phyloP scores from a whole-genome alignment of 2,113 vertebrate genomes.

The Mionectes macconnelli region DNA sequence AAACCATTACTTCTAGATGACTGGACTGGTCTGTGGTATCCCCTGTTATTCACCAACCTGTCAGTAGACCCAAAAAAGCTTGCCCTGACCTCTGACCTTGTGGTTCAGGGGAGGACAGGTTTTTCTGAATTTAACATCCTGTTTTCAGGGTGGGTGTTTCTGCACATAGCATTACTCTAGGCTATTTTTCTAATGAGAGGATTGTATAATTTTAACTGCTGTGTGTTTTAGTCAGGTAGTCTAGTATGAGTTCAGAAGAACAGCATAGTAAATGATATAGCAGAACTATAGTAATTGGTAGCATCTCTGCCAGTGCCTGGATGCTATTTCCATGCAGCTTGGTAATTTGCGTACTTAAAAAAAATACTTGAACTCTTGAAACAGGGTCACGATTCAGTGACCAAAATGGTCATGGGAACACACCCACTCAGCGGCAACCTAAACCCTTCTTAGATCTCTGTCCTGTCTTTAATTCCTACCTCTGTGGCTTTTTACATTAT shows the following conservation, averaged over 20 bases:
- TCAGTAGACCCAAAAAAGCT: background rate
- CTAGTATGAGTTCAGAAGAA: background rate
- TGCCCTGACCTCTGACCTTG: background rate
- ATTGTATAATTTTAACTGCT: slow-evolving; percentile 2
- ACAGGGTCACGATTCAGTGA: background rate
- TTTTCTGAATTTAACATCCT: background rate
- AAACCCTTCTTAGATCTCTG: background rate
- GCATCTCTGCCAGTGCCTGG: background rate
- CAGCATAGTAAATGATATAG: background rate
- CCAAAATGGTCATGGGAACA: slow-evolving; percentile 26
- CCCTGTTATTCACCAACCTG: background rate
- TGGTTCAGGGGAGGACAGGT: background rate
- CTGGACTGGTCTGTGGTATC: background rate
- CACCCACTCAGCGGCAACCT: background rate
- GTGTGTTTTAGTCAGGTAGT: background rate
- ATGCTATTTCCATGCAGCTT: slow-evolving; percentile 3
- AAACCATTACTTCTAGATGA: background rate
- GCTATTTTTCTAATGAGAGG: background rate
- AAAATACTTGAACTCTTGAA: slow-evolving; percentile 30
- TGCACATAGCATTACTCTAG: background rate
- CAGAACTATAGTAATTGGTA: background rate
- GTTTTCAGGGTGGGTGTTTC: background rate
- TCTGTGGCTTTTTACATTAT: background rate
- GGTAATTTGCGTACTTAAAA: background rate
- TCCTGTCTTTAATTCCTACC: background rate